Evolutionary conservation across 2,888 invertebrate species (phyloP).

Genomic region (Cremastinae sp.): DNA sequence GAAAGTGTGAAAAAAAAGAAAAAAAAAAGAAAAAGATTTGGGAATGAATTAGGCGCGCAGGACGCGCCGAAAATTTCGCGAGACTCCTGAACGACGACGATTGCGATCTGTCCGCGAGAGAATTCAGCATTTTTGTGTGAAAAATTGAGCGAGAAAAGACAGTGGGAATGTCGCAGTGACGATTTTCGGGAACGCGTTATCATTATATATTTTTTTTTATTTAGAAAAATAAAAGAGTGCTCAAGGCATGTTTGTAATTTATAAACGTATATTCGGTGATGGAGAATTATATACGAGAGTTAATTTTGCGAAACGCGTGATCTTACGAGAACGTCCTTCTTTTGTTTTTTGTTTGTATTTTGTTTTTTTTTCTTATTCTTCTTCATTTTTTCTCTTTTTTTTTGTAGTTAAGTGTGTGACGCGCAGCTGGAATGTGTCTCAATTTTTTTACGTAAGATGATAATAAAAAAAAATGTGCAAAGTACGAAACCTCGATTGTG

Average conservation of each 20-base stretch:
- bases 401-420: constrained; percentile 52
- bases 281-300: background rate
- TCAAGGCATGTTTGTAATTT: background rate
- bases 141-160: background rate
- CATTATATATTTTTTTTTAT: background rate
- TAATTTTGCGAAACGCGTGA: background rate
- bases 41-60: constrained; percentile 58
- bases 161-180: background rate
- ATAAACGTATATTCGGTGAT: constrained; percentile 5
- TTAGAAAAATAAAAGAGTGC: background rate
- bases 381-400: too few relatives aligned
- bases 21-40: constrained; percentile 18
- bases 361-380: constrained; percentile 23
- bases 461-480: constrained; percentile 54
- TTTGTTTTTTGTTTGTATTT: constrained; percentile 30
- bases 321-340: constrained; percentile 15
- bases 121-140: background rate
- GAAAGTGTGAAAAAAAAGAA: constrained; percentile 19
- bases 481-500: constrained; percentile 53
- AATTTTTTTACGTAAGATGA: constrained; percentile 54
- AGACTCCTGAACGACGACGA: constrained; percentile 17
- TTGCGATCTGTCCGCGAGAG: constrained; percentile 10
- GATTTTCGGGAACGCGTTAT: constrained; percentile 2
- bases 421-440: constrained; percentile 65
- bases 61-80: constrained; percentile 44